phyloP scores from a whole-genome alignment of 35 echinoderm and acorn worm species.

The Acanthaster planci region DNA sequence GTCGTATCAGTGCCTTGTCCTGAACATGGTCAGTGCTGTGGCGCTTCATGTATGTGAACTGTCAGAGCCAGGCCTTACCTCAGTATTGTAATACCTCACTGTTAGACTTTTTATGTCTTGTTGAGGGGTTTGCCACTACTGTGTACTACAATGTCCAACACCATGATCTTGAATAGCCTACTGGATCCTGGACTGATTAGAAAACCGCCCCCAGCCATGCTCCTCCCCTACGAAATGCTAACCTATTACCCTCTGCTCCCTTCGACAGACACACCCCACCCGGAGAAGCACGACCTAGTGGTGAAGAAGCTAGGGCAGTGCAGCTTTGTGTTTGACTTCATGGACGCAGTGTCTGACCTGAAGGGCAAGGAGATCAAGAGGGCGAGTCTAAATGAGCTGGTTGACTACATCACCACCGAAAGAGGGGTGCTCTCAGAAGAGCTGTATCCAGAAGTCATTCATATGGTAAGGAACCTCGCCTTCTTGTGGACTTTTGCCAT shows the following conservation, averaged over 20 bases:
- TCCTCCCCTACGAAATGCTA: constrained; percentile 40
- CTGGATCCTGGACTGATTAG: constrained; percentile 6
- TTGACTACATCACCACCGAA: constrained; percentile 96
- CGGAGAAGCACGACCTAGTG: constrained; percentile 93
- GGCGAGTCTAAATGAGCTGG: constrained; percentile 98
- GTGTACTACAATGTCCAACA: constrained; percentile 10
- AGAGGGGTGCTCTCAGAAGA: constrained; percentile 96
- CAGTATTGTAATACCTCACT: no score
- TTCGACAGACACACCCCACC: constrained; percentile 82
- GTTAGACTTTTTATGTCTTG: no score
- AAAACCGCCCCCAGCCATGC: background rate
- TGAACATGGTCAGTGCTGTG: no score
- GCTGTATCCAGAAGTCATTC: constrained; percentile 94
- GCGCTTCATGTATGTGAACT: no score
- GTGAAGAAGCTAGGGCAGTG: constrained; percentile 99
- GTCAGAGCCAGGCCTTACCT: no score
- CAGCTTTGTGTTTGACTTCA: constrained; percentile 99
- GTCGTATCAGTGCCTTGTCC: no score
- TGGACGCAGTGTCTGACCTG: constrained; percentile 96
- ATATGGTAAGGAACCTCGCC: constrained; percentile 76
- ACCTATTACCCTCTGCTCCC: constrained; percentile 26
- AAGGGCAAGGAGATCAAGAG: constrained; percentile 98
- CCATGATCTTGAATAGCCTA: background rate
- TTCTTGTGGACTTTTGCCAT: background rate
- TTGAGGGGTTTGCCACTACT: no score